These are phyloP conservation scores for Caenorhabditis panamensis DNA, from an alignment of 2,888 invertebrate species.

Conservation along the genomic window DNA sequence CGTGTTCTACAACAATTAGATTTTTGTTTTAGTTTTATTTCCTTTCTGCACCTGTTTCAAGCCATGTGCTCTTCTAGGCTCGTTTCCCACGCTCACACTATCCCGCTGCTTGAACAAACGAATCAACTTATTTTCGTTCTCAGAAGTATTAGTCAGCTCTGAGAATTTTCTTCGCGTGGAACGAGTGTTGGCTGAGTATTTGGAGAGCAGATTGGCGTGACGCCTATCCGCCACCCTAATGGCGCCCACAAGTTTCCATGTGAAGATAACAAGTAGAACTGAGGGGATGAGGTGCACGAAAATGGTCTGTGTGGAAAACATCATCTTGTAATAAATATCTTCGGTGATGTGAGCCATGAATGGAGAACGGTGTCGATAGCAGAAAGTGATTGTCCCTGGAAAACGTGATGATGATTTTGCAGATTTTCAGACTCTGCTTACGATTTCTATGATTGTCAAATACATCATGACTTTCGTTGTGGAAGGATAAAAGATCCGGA, in stretches of 20 bases:
- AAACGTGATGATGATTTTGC: neutral
- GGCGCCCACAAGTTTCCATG: conserved; percentile 90
- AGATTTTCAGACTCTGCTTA: conserved; percentile 32
- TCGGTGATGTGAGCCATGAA: conserved; percentile 80
- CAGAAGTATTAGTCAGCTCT: conserved; percentile 52
- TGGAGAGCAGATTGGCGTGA: conserved; percentile 82
- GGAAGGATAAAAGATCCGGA: conserved; percentile 75
- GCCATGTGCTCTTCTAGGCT: conserved; percentile 76
- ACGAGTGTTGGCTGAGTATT: conserved; percentile 57
- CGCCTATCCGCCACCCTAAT: conserved; percentile 90
- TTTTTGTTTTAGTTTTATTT: neutral
- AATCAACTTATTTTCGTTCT: conserved; percentile 61
- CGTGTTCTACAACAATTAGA: conserved; percentile 83
- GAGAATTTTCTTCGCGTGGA: conserved; percentile 63
- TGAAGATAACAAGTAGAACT: conserved; percentile 90
- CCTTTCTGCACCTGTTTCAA: conserved; percentile 73
- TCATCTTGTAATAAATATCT: conserved; percentile 87
- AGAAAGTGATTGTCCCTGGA: conserved; percentile 66
- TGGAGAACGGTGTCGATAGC: conserved; percentile 66
- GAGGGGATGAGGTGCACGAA: conserved; percentile 94
- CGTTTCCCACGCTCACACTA: conserved; percentile 71
- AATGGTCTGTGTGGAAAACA: conserved; percentile 85
- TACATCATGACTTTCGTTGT: conserved; percentile 69
- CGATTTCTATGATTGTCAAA: conserved; percentile 72
- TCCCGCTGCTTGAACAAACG: conserved; percentile 66